Evolutionary conservation across 2,888 invertebrate genomes (phyloP).

Genomic region (Creontiades dilutus): DNA sequence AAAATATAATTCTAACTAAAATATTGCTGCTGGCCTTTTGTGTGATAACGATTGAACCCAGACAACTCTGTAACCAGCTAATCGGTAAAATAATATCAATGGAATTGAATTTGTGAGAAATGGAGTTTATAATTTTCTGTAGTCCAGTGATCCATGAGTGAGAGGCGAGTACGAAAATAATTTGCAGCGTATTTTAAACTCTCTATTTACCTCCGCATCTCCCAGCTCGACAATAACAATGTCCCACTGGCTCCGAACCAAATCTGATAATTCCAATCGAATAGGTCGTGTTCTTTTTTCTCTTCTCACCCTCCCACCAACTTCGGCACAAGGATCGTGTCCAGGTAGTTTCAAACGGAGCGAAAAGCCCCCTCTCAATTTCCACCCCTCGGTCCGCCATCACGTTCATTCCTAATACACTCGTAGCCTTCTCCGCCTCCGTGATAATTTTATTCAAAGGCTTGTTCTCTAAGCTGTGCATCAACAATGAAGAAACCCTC

Average conservation of each 20-base stretch:
- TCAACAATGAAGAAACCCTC: conserved; percentile 48
- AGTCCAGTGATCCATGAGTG: too few species aligned
- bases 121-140: too few species aligned
- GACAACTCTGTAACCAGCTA: too few species aligned
- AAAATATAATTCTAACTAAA: too few species aligned
- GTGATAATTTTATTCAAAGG: conserved; percentile 48
- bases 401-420: conserved; percentile 17
- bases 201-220: not conserved
- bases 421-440: not conserved
- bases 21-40: too few species aligned
- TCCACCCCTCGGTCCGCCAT: not conserved
- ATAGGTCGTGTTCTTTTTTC: not conserved
- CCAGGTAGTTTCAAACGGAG: not conserved
- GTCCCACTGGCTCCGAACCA: conserved; percentile 35
- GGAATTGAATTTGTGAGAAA: too few species aligned
- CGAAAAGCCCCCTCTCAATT: not conserved
- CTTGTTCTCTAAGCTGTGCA: conserved; percentile 32
- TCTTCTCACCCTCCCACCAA: not conserved
- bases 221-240: not conserved
- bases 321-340: not conserved
- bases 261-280: conserved; percentile 58
- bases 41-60: too few species aligned
- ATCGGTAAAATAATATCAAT: too few species aligned
- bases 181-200: not conserved
- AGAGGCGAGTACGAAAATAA: too few species aligned